Evolutionary conservation across 2,888 invertebrate species (phyloP).

Genomic region (Dioctria rufipes): DNA sequence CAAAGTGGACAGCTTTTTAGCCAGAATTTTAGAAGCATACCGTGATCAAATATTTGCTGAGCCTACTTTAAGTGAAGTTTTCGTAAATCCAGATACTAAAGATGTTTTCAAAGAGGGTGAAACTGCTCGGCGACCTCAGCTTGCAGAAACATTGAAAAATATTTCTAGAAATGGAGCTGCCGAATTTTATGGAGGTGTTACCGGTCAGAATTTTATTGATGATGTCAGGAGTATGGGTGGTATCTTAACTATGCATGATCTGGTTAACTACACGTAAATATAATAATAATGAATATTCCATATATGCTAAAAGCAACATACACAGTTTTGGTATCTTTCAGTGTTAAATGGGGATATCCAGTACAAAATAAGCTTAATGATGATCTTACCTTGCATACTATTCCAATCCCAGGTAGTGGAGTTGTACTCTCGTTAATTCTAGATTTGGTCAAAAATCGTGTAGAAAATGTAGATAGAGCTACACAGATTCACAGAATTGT

Average conservation of each 20-base stretch:
- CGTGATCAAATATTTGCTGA: slow-evolving; percentile 74
- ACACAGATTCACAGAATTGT: no score
- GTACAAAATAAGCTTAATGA: slow-evolving; percentile 74
- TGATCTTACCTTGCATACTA: slow-evolving; percentile 80
- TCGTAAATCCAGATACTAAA: slow-evolving; percentile 76
- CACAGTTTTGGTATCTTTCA: slow-evolving; percentile 51
- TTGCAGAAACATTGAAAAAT: slow-evolving; percentile 80
- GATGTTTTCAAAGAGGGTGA: slow-evolving; percentile 77
- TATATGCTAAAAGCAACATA: no score
- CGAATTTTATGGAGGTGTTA: slow-evolving; percentile 81
- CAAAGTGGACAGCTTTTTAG: slow-evolving; percentile 78
- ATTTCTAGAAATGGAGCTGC: slow-evolving; percentile 80
- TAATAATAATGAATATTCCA: no score
- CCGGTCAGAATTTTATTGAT: slow-evolving; percentile 73
- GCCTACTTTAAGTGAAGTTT: slow-evolving; percentile 74
- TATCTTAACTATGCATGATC: slow-evolving; percentile 84
- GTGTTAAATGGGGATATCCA: slow-evolving; percentile 77
- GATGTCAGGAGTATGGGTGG: slow-evolving; percentile 82
- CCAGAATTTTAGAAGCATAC: slow-evolving; percentile 73
- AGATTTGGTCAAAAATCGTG: slow-evolving; percentile 78
- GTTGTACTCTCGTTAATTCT: slow-evolving; percentile 85
- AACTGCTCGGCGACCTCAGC: slow-evolving; percentile 75
- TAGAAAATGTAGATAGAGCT: not conserved
- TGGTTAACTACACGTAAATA: slow-evolving; percentile 79
- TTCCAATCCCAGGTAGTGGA: slow-evolving; percentile 90